These are phyloP conservation scores for Phengaris arion DNA, from an alignment of 2,888 invertebrate genomes.

Conservation along the genomic window DNA sequence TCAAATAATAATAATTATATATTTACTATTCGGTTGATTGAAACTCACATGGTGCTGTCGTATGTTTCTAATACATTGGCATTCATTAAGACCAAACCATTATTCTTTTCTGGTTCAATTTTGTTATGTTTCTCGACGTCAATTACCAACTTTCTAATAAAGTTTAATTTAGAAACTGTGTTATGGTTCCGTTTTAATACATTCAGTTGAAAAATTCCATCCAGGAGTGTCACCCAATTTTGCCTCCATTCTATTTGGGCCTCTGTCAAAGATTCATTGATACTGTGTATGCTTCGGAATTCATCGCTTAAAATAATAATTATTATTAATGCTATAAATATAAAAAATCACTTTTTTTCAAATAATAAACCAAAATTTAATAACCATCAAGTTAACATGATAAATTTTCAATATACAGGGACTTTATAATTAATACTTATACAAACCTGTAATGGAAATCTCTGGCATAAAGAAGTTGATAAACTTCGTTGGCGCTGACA, in stretches of 20 bases:
- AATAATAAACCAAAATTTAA: neutral
- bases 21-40: no score
- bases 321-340: constrained; percentile 31
- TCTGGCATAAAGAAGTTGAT: constrained; percentile 47
- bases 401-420: neutral
- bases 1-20: no score
- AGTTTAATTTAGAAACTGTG: constrained; percentile 81
- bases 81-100: constrained; percentile 38
- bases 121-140: constrained; percentile 44
- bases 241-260: constrained; percentile 80
- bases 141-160: constrained; percentile 48
- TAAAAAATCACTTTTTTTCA: no score
- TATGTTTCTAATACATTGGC: constrained; percentile 42
- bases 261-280: constrained; percentile 46
- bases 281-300: constrained; percentile 50
- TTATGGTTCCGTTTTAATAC: constrained; percentile 81
- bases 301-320: constrained; percentile 44
- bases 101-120: constrained; percentile 25
- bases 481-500: constrained; percentile 47
- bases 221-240: constrained; percentile 90
- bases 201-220: constrained; percentile 88
- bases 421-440: neutral
- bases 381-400: neutral
- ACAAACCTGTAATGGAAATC: constrained; percentile 52
- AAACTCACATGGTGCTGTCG: constrained; percentile 44